These are phyloP conservation scores for Stenoptilia bipunctidactyla DNA, from an alignment of 2,888 invertebrate species.

Conservation along the genomic window DNA sequence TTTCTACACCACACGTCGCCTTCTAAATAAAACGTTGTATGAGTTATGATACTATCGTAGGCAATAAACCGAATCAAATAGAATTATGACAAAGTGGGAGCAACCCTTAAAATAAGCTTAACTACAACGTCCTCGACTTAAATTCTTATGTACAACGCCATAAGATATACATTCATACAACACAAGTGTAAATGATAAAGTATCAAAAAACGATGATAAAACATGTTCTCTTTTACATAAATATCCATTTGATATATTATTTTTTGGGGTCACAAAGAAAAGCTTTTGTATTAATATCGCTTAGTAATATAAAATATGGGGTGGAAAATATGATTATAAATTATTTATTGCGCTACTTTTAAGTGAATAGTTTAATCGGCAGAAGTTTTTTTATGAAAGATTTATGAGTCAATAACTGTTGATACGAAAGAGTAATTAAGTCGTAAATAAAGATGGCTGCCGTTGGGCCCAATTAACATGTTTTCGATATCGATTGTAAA, in stretches of 20 bases:
- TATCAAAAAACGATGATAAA: slow-evolving; percentile 16
- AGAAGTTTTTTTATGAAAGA: background rate
- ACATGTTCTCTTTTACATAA: slow-evolving; percentile 18
- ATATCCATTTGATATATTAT: slow-evolving; percentile 21
- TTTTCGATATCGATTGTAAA: too few species aligned
- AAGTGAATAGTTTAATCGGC: slow-evolving; percentile 2
- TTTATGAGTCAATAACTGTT: background rate
- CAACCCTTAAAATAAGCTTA: background rate
- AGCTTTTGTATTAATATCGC: slow-evolving; percentile 17
- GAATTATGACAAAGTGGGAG: background rate
- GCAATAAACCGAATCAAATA: background rate
- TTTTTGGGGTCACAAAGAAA: slow-evolving; percentile 16
- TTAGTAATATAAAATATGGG: slow-evolving; percentile 15
- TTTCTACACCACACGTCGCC: too few species aligned
- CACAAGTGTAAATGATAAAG: background rate
- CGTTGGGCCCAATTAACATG: background rate
- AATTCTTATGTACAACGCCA: background rate
- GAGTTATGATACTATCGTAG: background rate
- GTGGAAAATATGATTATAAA: slow-evolving; percentile 17
- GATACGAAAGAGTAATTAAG: background rate
- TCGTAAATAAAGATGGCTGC: background rate
- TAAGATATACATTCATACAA: background rate
- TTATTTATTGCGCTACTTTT: slow-evolving; percentile 15
- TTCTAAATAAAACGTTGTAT: slow-evolving; percentile 3
- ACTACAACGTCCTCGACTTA: background rate